Percentiles rank a stretch among this genome's conserved stretches.
phyloP scores from a whole-genome alignment of 1,140 invertebrate species.

The Ostrea edulis region DNA sequence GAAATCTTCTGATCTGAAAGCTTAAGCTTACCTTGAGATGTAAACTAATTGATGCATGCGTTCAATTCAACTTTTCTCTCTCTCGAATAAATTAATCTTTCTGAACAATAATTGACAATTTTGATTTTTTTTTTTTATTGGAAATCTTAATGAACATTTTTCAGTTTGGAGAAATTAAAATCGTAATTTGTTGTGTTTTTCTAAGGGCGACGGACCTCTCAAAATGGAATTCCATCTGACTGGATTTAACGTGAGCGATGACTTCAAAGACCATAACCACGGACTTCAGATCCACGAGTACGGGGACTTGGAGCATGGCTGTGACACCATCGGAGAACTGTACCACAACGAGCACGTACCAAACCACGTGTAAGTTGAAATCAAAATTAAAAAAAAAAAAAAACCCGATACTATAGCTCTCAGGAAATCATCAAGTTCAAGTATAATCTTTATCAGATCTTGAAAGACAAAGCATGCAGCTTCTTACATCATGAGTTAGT shows the following conservation, averaged over 20 bases:
- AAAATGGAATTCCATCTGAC: slow-evolving; percentile 25
- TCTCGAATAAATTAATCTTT: too few relatives aligned
- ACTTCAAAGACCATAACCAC: neutral
- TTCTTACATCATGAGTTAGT: too few relatives aligned
- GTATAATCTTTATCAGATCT: too few relatives aligned
- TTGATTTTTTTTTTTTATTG: too few relatives aligned
- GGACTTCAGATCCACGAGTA: slow-evolving; percentile 41
- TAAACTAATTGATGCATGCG: too few relatives aligned
- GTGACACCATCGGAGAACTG: slow-evolving; percentile 14
- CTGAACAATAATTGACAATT: too few relatives aligned
- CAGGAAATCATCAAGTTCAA: neutral
- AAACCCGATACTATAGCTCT: neutral
- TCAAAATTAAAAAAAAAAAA: neutral
- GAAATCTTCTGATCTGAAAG: too few relatives aligned
- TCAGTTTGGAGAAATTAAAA: too few relatives aligned
- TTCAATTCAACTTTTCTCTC: too few relatives aligned
- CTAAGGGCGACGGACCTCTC: neutral
- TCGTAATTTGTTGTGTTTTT: neutral
- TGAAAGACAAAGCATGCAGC: too few relatives aligned
- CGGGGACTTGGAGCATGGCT: slow-evolving; percentile 19
- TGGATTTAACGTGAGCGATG: slow-evolving; percentile 25
- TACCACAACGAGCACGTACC: neutral
- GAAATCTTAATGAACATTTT: too few relatives aligned
- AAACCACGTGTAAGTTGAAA: neutral
- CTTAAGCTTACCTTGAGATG: too few relatives aligned